Evolutionary conservation across 2,888 invertebrate species (phyloP).

Genomic region (Drosophila maculinotata): DNA sequence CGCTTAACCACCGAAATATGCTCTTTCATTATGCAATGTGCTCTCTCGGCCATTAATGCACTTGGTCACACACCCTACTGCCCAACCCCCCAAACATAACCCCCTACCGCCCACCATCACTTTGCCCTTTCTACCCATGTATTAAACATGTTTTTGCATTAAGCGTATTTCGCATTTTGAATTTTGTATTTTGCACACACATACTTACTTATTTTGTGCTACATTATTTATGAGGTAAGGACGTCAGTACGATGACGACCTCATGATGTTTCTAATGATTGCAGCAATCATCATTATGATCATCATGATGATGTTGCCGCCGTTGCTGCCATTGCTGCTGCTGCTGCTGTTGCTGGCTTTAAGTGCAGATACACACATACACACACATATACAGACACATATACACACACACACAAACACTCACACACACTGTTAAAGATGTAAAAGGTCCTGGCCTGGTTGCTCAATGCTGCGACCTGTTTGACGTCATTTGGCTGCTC

Average conservation of each 20-base stretch:
- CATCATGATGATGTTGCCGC: conserved; percentile 42
- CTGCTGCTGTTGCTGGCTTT: conserved; percentile 33
- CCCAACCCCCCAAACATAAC: too few species aligned
- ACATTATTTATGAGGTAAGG: conserved; percentile 60
- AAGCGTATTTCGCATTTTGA: conserved; percentile 59
- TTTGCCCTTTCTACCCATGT: conserved; percentile 37
- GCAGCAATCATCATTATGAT: conserved; percentile 54
- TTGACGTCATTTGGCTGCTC: conserved; percentile 52
- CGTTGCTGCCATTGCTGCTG: conserved; percentile 28
- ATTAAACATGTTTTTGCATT: conserved; percentile 71
- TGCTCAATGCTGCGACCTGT: conserved; percentile 40
- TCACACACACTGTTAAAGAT: conserved; percentile 23
- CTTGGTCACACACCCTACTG: conserved; percentile 17
- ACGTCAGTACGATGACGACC: conserved; percentile 42
- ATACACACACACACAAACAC: not conserved
- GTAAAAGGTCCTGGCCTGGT: conserved; percentile 25
- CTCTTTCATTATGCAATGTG: conserved; percentile 40
- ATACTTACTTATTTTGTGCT: conserved; percentile 22
- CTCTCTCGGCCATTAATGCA: conserved; percentile 34
- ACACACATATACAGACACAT: conserved; percentile 9
- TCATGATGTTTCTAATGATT: conserved; percentile 63
- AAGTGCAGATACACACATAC: conserved; percentile 27
- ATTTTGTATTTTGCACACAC: conserved; percentile 48
- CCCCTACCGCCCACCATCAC: not conserved
- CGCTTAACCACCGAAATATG: conserved; percentile 42